phyloP scores from a whole-genome alignment of 2,113 vertebrate species.

The Rhizomys pruinosus region DNA sequence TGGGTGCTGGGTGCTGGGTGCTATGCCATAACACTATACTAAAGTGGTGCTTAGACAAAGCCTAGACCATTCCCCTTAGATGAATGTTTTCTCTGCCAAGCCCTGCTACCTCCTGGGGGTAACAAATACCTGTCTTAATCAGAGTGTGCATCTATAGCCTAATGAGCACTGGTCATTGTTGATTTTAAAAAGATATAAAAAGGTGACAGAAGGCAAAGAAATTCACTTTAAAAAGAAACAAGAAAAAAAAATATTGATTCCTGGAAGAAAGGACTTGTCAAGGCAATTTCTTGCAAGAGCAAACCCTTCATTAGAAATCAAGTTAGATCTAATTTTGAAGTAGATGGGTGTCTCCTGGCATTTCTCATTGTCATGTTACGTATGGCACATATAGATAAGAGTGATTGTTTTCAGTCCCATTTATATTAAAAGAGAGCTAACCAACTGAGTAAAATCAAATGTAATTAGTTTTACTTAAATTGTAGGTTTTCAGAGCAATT shows the following conservation, averaged over 20 bases:
- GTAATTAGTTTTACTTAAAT: slow-evolving; percentile 70
- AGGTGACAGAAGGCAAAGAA: not conserved
- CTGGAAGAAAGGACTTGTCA: slow-evolving; percentile 63
- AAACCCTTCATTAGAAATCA: slow-evolving; percentile 67
- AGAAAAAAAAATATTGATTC: slow-evolving; percentile 30
- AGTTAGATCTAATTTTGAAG: slow-evolving; percentile 47
- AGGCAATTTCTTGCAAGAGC: slow-evolving; percentile 57
- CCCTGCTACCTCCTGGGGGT: rapidly evolving
- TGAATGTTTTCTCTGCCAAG: not conserved
- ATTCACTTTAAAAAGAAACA: slow-evolving; percentile 36
- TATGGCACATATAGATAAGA: slow-evolving; percentile 32
- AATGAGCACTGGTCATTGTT: not conserved
- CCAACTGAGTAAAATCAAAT: slow-evolving; percentile 58
- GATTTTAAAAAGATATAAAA: not conserved
- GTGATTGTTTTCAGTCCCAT: slow-evolving; percentile 54
- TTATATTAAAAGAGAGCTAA: slow-evolving; percentile 54
- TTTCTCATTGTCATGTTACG: slow-evolving; percentile 34
- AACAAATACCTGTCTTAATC: not conserved
- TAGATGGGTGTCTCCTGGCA: not conserved
- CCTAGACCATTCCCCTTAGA: rapidly evolving
- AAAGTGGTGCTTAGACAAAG: not conserved
- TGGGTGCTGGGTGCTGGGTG: rapidly evolving
- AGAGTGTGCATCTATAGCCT: not conserved
- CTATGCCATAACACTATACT: not conserved
- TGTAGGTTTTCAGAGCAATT: slow-evolving; percentile 72